Percentiles rank a stretch among this genome's conserved stretches.
Evolutionary conservation across 2,797 vertebrate species (phyloP).

Genomic region (Ammospiza maritima): DNA sequence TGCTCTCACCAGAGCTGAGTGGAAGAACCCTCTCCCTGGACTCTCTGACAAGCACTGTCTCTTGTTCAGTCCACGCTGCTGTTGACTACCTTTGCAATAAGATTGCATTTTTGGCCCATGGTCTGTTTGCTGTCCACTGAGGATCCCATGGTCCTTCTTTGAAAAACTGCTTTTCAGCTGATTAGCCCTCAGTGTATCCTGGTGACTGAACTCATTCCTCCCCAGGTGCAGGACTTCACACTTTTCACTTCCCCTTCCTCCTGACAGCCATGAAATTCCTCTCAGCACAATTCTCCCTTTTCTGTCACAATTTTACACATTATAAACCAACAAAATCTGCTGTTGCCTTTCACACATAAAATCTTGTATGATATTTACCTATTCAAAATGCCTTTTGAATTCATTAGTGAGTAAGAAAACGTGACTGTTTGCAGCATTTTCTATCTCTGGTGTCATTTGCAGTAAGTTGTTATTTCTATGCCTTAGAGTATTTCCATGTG

Average conservation of each 20-base stretch:
- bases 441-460: background rate
- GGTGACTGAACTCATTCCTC: background rate
- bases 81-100: background rate
- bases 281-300: background rate
- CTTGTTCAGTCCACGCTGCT: background rate
- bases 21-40: background rate
- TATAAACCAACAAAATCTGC: background rate
- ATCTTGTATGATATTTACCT: background rate
- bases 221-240: background rate
- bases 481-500: background rate
- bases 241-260: background rate
- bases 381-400: background rate
- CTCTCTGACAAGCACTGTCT: background rate
- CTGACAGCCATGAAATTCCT: background rate
- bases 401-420: background rate
- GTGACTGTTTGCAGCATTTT: background rate
- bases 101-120: background rate
- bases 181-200: background rate
- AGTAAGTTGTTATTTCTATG: background rate
- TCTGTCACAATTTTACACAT: background rate
- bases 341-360: background rate
- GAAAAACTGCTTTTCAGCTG: background rate
- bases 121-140: background rate
- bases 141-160: background rate
- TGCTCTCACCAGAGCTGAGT: background rate